Conservation (phyloP, 2,888 invertebrate species). For the Parochlus steinenii region DNA sequence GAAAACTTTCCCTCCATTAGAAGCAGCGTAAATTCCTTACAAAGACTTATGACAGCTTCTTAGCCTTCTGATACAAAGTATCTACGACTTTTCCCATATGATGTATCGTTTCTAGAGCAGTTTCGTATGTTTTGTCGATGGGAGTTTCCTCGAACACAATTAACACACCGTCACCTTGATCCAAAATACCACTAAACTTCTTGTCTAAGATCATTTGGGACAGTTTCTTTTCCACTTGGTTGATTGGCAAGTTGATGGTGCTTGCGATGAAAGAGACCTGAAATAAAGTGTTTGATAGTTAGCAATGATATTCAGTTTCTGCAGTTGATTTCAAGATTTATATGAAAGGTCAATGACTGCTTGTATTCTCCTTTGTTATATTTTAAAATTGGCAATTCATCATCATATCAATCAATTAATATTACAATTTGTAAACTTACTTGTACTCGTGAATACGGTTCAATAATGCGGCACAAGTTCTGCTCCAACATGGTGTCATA, state of each 20-base stretch:
- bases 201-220: constrained; percentile 99
- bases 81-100: constrained; percentile 99
- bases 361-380: too few relatives aligned
- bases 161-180: constrained; percentile 95
- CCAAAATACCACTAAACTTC: constrained; percentile 91
- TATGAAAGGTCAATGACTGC: too few relatives aligned
- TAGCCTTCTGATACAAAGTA: constrained; percentile 96
- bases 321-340: too few relatives aligned
- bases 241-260: constrained; percentile 75
- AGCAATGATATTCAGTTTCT: too few relatives aligned
- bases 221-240: constrained; percentile 92
- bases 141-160: constrained; percentile 93
- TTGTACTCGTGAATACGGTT: constrained; percentile 96
- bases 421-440: constrained; percentile 25
- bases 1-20: too few relatives aligned
- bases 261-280: constrained; percentile 74
- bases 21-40: too few relatives aligned
- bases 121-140: constrained; percentile 93
- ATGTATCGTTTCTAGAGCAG: constrained; percentile 92
- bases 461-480: constrained; percentile 95
- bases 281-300: too few relatives aligned
- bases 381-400: too few relatives aligned
- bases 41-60: constrained; percentile 74
- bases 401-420: too few relatives aligned
- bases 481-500: constrained; percentile 99